Base-by-base conservation (phyloP, 92 coral and sea anemone genomes). In the Phenganax subtilis region DNA sequence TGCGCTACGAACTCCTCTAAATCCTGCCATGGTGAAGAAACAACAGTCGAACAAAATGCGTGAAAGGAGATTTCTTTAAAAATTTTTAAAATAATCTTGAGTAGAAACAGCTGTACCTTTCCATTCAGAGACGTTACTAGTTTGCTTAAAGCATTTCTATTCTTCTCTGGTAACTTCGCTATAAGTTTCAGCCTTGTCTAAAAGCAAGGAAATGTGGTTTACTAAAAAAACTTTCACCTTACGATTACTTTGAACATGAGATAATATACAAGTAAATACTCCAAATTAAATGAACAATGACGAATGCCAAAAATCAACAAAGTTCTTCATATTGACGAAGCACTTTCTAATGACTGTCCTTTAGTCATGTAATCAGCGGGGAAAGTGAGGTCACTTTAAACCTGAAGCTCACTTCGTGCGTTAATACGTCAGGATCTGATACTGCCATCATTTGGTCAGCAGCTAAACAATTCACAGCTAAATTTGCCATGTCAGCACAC, bases 381-480 rank as follows among this genome's bases (percentile, higher is more conserved):
- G 5, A 37, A 37, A 37, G 5, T 37, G 47, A 37, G 3, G 5
- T 37, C 47, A 37, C 47, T 37, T 20, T 27, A 12, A 27, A 5
- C 15, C 47, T 14, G 55, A n/a, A 53, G n/a, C 84, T 3, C 76
- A 93, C 97, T 90, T 94, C 98, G 16, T 90, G 82, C 14, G 96
- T 87, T 11, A 94, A 55, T 12, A 92, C 75, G 7, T 85, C 75
- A 16, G 91, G 96, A 16, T 94, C 97, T 30, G 92, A 74, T 29
- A 92, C 89, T 51, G 98, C 91, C 62, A 94, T 84, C 98, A 94
- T 94, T 73, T 94, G 98, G 89, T 94, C 98, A 88, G 98, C 97
- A 75, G 97, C 98, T 77, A 94, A 75, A 77, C 92, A 80, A 76
- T 91, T 89, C 44, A 94, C 88, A 6, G 90, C 89, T 60, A 90